Evolutionary conservation across 1,140 invertebrate species (phyloP).

Genomic region (Pseudomyrmex dendroicus): DNA sequence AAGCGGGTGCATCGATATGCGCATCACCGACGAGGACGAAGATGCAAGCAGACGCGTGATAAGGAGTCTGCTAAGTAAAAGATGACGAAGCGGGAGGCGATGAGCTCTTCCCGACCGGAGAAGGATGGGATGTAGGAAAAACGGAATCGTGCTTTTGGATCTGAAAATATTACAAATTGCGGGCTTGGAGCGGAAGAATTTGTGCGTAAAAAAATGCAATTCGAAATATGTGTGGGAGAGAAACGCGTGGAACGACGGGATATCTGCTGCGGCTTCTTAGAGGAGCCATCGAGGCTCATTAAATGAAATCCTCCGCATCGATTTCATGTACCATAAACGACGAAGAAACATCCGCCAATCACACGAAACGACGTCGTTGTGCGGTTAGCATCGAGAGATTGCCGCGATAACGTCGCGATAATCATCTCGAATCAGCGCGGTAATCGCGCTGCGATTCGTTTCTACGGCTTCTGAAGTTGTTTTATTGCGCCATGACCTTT

Average conservation of each 20-base stretch:
- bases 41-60: slow-evolving; percentile 44
- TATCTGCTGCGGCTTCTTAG: neutral
- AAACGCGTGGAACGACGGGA: slow-evolving; percentile 3
- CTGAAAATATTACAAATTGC: slow-evolving; percentile 66
- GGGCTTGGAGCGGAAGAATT: slow-evolving; percentile 55
- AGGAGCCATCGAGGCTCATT: neutral
- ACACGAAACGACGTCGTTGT: slow-evolving; percentile 13
- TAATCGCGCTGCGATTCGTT: neutral
- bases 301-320: neutral
- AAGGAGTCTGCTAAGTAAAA: neutral
- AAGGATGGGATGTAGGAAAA: too few relatives aligned
- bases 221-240: slow-evolving; percentile 58
- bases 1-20: slow-evolving; percentile 68
- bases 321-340: slow-evolving; percentile 3
- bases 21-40: slow-evolving; percentile 42
- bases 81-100: neutral
- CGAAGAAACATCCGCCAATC: slow-evolving; percentile 8
- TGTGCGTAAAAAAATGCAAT: slow-evolving; percentile 63
- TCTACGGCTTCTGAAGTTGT: neutral
- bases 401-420: neutral
- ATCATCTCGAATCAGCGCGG: neutral
- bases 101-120: too few relatives aligned
- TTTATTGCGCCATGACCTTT: slow-evolving; percentile 14
- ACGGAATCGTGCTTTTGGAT: slow-evolving; percentile 46
- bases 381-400: neutral